Percentiles rank a stretch among this genome's conserved stretches.
Conservation (phyloP, 1,140 invertebrate species). For the Himalopsyche phryganea region DNA sequence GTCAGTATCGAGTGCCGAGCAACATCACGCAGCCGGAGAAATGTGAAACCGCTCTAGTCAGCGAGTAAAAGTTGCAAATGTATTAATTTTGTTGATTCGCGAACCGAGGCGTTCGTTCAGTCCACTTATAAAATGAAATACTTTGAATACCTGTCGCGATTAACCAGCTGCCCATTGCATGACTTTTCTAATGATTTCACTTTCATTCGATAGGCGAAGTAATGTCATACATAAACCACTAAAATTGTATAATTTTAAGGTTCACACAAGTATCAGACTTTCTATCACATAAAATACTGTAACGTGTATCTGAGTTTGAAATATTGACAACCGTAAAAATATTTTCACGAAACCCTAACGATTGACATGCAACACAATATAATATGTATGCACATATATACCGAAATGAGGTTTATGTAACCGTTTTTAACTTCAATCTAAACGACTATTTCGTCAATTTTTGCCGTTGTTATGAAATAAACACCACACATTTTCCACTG, state of each 20-base stretch:
- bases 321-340: constrained; percentile 7
- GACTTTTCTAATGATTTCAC: constrained; percentile 26
- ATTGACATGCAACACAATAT: constrained; percentile 1
- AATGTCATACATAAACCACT: constrained; percentile 15
- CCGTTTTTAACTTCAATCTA: neutral
- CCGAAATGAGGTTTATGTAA: constrained; percentile 20
- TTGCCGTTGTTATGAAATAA: constrained; percentile 13
- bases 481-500: constrained; percentile 3
- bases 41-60: constrained; percentile 15
- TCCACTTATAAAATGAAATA: constrained; percentile 18
- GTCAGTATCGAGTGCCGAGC: too few species aligned
- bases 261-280: constrained; percentile 14
- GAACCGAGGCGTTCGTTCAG: constrained; percentile 6
- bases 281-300: constrained; percentile 12
- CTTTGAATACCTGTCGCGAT: constrained; percentile 18
- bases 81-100: constrained; percentile 24
- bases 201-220: constrained; percentile 19
- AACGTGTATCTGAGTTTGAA: constrained; percentile 2
- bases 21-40: constrained; percentile 2
- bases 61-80: constrained; percentile 27
- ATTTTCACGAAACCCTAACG: neutral
- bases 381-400: neutral
- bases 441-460: neutral
- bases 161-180: constrained; percentile 14
- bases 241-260: constrained; percentile 16